phyloP scores from a whole-genome alignment of 2,113 vertebrate genomes.

The Euleptes europaea region DNA sequence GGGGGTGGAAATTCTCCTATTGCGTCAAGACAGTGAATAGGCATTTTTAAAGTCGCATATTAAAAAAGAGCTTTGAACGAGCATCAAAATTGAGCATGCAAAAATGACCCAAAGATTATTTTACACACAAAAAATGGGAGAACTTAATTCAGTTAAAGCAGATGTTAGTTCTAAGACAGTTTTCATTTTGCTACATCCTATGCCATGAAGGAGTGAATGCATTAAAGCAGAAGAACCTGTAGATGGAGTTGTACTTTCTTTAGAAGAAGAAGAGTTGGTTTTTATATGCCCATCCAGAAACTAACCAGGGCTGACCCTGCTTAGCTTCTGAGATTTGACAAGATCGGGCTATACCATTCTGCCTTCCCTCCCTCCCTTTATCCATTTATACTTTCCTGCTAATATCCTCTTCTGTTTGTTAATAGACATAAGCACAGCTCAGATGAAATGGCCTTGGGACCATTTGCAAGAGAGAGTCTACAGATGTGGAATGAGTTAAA shows the following conservation, averaged over 20 bases:
- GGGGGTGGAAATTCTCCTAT: too few species aligned
- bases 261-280: too few species aligned
- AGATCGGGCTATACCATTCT: too few species aligned
- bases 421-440: background rate
- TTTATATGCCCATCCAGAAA: too few species aligned
- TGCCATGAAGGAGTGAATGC: background rate
- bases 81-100: too few species aligned
- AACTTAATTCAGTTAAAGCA: background rate
- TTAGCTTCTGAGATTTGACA: too few species aligned
- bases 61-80: too few species aligned
- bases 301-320: too few species aligned
- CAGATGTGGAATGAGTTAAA: background rate
- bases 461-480: background rate
- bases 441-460: background rate
- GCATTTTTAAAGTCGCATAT: too few species aligned
- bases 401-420: background rate
- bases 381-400: background rate
- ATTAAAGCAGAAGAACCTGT: background rate
- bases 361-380: background rate
- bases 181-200: background rate
- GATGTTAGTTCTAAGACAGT: too few species aligned
- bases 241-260: background rate
- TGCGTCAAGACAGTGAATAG: too few species aligned
- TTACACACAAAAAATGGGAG: background rate
- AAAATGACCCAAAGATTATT: too few species aligned